These are phyloP conservation scores for Incurvaria masculella DNA, from an alignment of 2,888 invertebrate species.

Conservation along the genomic window DNA sequence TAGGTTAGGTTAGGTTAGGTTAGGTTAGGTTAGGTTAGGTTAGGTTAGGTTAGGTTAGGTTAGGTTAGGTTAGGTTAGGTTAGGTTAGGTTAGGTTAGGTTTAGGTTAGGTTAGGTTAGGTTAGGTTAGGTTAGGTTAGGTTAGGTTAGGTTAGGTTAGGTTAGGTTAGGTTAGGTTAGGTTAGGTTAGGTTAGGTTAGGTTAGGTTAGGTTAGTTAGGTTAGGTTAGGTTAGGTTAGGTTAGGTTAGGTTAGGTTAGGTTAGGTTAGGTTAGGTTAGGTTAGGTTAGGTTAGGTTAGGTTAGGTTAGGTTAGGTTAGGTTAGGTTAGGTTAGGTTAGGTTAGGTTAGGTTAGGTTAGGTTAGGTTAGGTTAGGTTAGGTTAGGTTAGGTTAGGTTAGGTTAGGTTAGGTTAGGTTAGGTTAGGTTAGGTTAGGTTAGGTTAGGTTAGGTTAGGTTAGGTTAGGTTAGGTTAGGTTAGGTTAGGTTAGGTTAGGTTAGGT, in stretches of 20 bases:
- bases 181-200: too few species aligned
- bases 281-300: conserved; percentile 8
- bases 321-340: conserved; percentile 11
- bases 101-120: conserved; percentile 1
- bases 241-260: conserved; percentile 5
- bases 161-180: too few species aligned
- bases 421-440: conserved; percentile 8
- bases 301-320: conserved; percentile 13
- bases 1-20: conserved; percentile 1
- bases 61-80: conserved; percentile 1
- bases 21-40: conserved; percentile 1
- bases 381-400: conserved; percentile 7
- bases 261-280: background rate
- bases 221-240: conserved; percentile 10
- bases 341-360: conserved; percentile 20
- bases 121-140: conserved; percentile 1
- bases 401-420: conserved; percentile 7
- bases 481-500: conserved; percentile 9
- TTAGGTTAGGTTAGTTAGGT: conserved; percentile 7
- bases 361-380: conserved; percentile 9
- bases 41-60: conserved; percentile 1
- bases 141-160: background rate
- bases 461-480: conserved; percentile 7
- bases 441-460: conserved; percentile 10
- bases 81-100: conserved; percentile 1